Percentiles rank a stretch among this genome's conserved stretches.
phyloP scores from a whole-genome alignment of 2,113 vertebrate genomes.

The Lichenostomus cassidix region DNA sequence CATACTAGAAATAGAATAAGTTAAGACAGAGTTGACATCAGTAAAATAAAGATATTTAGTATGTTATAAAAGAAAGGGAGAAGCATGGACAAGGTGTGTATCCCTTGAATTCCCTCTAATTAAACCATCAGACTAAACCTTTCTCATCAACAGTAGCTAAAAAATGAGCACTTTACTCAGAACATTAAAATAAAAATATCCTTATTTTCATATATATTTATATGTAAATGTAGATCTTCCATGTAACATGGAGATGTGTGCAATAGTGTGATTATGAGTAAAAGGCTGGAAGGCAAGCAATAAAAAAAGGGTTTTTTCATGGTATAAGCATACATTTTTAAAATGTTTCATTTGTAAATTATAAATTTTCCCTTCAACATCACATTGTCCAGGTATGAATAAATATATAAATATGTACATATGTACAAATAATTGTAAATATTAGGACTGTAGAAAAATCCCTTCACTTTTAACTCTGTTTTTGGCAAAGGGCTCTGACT shows the following conservation, averaged over 20 bases:
- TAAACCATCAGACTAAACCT: constrained; percentile 39
- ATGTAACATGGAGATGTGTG: constrained; percentile 37
- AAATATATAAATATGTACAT: constrained; percentile 77
- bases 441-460: constrained; percentile 50
- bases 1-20: constrained; percentile 50
- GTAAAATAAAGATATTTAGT: constrained; percentile 36
- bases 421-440: constrained; percentile 74
- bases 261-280: constrained; percentile 34
- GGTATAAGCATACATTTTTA: constrained; percentile 34
- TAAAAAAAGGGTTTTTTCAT: constrained; percentile 53
- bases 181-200: constrained; percentile 46
- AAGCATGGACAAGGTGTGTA: constrained; percentile 48
- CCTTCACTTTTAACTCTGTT: constrained; percentile 25
- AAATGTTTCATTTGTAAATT: constrained; percentile 64
- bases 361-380: constrained; percentile 1
- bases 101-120: constrained; percentile 54
- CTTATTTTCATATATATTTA: constrained; percentile 68
- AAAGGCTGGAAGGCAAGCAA: constrained; percentile 58
- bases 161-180: constrained; percentile 62
- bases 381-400: constrained; percentile 51
- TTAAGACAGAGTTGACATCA: constrained; percentile 45
- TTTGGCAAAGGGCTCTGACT: constrained; percentile 61
- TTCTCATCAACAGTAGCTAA: constrained; percentile 56
- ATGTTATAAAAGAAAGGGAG: constrained; percentile 45
- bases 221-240: constrained; percentile 60